Evolutionary conservation across 2,113 vertebrate species (phyloP).

Genomic region (Microcebus jonahi): DNA sequence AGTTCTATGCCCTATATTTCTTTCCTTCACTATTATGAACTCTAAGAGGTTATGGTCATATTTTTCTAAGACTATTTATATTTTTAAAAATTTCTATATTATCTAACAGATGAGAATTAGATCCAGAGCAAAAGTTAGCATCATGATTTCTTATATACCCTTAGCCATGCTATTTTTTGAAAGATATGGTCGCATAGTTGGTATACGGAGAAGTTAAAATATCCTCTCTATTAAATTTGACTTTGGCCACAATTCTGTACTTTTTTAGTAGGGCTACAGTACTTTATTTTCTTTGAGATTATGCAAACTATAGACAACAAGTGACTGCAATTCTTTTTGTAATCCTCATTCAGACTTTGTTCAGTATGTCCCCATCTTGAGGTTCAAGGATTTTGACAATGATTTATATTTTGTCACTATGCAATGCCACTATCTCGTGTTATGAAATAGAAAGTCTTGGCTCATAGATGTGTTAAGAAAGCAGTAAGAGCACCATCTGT

Average conservation of each 20-base stretch:
- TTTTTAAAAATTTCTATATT: background rate
- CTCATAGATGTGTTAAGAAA: background rate
- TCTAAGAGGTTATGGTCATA: background rate
- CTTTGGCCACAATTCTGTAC: background rate
- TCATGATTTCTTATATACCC: background rate
- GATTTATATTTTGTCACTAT: background rate
- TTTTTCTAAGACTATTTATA: background rate
- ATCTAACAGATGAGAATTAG: slow-evolving; percentile 48
- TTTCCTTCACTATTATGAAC: slow-evolving; percentile 37
- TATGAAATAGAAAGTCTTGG: background rate
- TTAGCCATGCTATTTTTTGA: background rate
- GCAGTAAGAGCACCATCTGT: background rate
- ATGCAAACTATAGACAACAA: background rate
- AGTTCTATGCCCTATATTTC: slow-evolving; percentile 39
- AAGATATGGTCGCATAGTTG: background rate
- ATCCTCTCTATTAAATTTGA: background rate
- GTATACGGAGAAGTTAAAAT: background rate
- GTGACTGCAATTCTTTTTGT: background rate
- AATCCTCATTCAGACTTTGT: background rate
- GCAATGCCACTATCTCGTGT: background rate
- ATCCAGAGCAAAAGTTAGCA: slow-evolving; percentile 4
- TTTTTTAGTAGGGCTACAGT: background rate
- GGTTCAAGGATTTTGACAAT: background rate
- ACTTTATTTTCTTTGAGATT: background rate
- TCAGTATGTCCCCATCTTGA: background rate